Percentiles rank a stretch among this genome's conserved stretches.
Evolutionary conservation across 2,888 invertebrate species (phyloP).

Genomic region (Formica aserva): DNA sequence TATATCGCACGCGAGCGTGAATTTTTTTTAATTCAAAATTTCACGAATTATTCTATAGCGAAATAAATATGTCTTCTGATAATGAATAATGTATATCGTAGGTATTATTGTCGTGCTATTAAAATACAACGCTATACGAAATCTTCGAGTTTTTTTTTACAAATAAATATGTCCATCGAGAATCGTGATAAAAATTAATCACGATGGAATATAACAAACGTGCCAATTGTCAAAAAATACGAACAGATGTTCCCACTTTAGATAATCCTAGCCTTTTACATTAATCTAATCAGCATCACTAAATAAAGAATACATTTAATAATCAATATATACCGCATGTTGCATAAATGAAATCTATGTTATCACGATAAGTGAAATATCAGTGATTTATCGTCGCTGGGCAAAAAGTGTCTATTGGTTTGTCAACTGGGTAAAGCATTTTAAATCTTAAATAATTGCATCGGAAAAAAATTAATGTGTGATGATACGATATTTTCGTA

Average conservation of each 20-base stretch:
- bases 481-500: neutral
- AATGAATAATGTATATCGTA: neutral
- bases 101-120: neutral
- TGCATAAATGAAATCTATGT: conserved; percentile 56
- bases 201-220: neutral
- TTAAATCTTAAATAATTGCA: neutral
- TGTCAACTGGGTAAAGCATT: conserved; percentile 2
- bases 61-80: neutral
- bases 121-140: neutral
- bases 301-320: conserved; percentile 82
- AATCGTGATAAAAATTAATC: conserved; percentile 63
- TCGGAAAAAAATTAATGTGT: neutral
- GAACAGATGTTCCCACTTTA: conserved; percentile 83
- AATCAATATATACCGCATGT: conserved; percentile 75
- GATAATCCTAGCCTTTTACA: conserved; percentile 83
- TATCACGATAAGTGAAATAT: conserved; percentile 47
- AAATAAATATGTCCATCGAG: conserved; percentile 38
- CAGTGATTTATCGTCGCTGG: conserved; percentile 9
- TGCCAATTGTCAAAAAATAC: conserved; percentile 58
- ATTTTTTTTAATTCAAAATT: conserved; percentile 16
- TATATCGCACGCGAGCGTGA: neutral
- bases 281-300: conserved; percentile 84
- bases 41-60: neutral
- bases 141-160: conserved; percentile 18
- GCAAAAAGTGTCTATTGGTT: neutral